phyloP scores from a whole-genome alignment of 2,888 invertebrate genomes.

The Vesta saturnalis region DNA sequence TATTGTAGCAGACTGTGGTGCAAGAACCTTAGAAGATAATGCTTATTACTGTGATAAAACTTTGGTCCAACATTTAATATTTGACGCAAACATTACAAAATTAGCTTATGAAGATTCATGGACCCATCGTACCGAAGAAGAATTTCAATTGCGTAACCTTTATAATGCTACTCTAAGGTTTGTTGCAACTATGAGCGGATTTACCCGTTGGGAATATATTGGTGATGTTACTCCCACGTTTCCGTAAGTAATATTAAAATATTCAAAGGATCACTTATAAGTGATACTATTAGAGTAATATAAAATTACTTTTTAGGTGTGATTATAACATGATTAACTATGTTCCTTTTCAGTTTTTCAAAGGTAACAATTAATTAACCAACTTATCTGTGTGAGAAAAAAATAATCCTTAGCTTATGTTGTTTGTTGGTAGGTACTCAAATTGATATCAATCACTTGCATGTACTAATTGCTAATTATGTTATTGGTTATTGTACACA shows the following conservation, averaged over 20 bases:
- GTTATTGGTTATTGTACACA: no score
- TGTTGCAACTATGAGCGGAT: conserved; percentile 88
- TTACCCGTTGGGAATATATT: conserved; percentile 88
- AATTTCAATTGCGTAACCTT: conserved; percentile 67
- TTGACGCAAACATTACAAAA: conserved; percentile 83
- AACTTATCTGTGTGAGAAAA: no score
- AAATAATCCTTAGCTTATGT: no score
- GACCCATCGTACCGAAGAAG: conserved; percentile 59
- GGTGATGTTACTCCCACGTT: conserved; percentile 65
- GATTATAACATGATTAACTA: no score
- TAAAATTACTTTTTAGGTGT: no score
- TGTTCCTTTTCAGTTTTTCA: no score
- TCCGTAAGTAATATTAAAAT: conserved; percentile 46
- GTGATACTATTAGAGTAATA: no score
- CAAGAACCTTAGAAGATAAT: conserved; percentile 70
- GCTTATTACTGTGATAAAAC: conserved; percentile 88
- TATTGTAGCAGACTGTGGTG: conserved; percentile 72
- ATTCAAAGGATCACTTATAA: not conserved
- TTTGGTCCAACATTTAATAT: conserved; percentile 83
- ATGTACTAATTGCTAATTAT: no score
- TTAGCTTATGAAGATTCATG: conserved; percentile 61
- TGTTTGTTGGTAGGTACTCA: no score
- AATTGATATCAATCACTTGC: no score
- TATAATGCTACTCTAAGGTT: conserved; percentile 83
- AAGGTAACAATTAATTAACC: no score